phyloP scores from a whole-genome alignment of 2,113 vertebrate genomes.

The Dipodomys ordii region DNA sequence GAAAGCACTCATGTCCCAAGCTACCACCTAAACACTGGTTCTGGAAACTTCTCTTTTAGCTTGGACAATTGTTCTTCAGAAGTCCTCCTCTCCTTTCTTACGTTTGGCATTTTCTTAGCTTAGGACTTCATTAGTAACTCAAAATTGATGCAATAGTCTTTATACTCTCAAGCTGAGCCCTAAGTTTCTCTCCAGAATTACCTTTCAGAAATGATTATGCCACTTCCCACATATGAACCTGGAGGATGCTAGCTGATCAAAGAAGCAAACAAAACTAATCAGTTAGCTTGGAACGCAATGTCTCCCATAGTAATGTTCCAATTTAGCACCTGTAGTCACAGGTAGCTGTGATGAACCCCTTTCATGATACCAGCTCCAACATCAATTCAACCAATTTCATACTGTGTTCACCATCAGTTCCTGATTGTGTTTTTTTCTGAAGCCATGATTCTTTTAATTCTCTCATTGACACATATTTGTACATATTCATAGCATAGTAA shows the following conservation, averaged over 20 bases:
- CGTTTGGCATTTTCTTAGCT: background rate
- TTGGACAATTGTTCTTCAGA: background rate
- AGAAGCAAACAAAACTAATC: background rate
- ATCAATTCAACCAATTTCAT: background rate
- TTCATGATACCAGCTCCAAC: background rate
- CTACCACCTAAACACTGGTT: background rate
- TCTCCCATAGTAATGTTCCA: background rate
- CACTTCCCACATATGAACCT: background rate
- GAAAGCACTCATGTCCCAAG: background rate
- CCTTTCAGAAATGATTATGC: background rate
- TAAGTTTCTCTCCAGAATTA: background rate
- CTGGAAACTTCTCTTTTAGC: background rate
- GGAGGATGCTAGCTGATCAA: background rate
- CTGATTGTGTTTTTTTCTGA: slow-evolving; percentile 5
- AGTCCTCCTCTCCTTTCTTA: background rate
- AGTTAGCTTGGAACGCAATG: background rate
- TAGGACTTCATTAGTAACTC: background rate
- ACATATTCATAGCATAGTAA: background rate
- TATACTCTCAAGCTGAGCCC: background rate
- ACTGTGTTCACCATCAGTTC: background rate
- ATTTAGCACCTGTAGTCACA: background rate
- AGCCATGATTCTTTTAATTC: background rate
- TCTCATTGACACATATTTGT: background rate
- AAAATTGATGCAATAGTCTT: background rate
- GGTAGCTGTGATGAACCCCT: background rate